Percentiles rank a stretch among this genome's conserved stretches.
Evolutionary conservation across 2,113 vertebrate species (phyloP).

Genomic region (Phrynosoma blainvillii): DNA sequence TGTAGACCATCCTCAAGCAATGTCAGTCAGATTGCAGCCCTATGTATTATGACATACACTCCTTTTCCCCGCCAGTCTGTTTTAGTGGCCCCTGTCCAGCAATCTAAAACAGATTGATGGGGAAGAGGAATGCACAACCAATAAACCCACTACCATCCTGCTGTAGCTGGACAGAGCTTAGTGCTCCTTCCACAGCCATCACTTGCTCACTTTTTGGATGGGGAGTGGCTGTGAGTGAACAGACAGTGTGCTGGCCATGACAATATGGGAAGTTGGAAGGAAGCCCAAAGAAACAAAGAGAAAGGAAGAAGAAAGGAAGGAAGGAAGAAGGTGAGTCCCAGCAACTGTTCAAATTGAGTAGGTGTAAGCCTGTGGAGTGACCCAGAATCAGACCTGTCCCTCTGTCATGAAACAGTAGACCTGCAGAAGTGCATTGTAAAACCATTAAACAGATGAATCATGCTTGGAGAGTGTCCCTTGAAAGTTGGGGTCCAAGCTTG

Average conservation of each 20-base stretch:
- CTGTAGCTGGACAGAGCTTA: background rate
- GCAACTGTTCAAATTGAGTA: background rate
- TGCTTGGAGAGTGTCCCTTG: background rate
- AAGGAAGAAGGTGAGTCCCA: background rate
- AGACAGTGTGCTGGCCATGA: background rate
- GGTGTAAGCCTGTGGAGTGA: background rate
- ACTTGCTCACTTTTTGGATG: background rate
- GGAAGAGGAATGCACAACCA: background rate
- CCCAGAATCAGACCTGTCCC: background rate
- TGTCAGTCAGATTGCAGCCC: too few relatives aligned
- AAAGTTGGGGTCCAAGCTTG: background rate
- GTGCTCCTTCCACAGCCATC: background rate
- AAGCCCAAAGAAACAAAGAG: too few relatives aligned
- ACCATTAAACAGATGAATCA: background rate
- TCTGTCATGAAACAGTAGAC: background rate
- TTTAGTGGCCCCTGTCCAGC: too few relatives aligned
- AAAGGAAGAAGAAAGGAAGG: background rate
- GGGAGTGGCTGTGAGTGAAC: background rate
- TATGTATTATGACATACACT: too few relatives aligned
- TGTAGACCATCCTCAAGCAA: too few relatives aligned
- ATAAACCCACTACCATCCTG: background rate
- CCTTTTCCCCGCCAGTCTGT: too few relatives aligned
- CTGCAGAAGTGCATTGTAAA: background rate
- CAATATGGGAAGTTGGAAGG: background rate
- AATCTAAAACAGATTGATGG: background rate